These are phyloP conservation scores for Henricia sp. DNA, from an alignment of 53 echinoderm and acorn worm genomes.

Conservation along the genomic window DNA sequence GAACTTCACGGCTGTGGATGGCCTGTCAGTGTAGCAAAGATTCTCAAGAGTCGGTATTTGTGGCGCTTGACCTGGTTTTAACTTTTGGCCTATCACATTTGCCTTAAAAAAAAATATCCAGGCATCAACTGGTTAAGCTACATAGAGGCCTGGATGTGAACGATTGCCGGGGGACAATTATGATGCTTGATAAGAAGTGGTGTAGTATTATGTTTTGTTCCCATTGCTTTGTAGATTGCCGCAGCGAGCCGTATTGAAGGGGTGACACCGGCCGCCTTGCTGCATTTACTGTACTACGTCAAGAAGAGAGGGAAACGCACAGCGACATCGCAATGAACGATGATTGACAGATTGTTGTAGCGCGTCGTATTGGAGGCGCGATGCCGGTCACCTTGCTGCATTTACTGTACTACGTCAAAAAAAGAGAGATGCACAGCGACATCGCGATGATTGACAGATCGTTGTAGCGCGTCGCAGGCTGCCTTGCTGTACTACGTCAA, in stretches of 20 bases:
- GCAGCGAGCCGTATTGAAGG: conserved; percentile 91
- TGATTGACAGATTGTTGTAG: conserved; percentile 42
- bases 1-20: no score
- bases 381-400: conserved; percentile 82
- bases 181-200: not conserved
- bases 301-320: conserved; percentile 50
- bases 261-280: conserved; percentile 82
- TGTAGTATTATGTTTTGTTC: not conserved
- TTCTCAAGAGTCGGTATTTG: no score
- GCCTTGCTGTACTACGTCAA: conserved; percentile 74
- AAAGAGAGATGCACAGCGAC: conserved; percentile 18
- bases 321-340: not conserved
- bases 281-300: conserved; percentile 74
- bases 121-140: no score
- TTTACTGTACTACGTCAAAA: conserved; percentile 73
- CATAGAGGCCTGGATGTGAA: no score
- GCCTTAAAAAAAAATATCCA: no score
- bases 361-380: conserved; percentile 83
- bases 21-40: no score
- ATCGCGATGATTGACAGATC: not conserved
- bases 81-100: no score
- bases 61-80: no score
- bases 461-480: conserved; percentile 89
- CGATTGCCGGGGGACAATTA: no score
- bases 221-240: conserved; percentile 66